Evolutionary conservation across 1,140 invertebrate species (phyloP).

Genomic region (Cotesia chilonis): DNA sequence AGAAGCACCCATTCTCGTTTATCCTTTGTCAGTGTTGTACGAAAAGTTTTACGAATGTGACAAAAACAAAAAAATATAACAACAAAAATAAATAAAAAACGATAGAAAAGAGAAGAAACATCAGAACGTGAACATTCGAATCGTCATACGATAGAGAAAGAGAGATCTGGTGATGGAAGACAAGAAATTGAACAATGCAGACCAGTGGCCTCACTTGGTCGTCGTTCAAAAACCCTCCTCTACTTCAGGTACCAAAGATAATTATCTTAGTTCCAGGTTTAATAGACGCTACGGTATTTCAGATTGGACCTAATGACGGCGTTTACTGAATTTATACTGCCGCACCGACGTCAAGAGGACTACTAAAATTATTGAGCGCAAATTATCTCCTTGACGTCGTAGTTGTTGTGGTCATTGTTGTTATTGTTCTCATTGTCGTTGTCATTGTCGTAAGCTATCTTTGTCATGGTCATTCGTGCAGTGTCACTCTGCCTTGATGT

Average conservation of each 20-base stretch:
- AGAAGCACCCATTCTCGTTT: no score
- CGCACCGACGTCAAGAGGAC: slow-evolving; percentile 41
- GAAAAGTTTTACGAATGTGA: slow-evolving; percentile 15
- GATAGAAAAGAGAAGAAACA: slow-evolving; percentile 8
- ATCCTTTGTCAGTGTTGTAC: slow-evolving; percentile 18
- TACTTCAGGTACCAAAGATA: slow-evolving; percentile 46
- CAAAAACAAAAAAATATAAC: background rate
- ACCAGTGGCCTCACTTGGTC: slow-evolving; percentile 17
- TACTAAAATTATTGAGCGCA: slow-evolving; percentile 49
- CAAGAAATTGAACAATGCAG: slow-evolving; percentile 55
- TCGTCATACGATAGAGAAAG: slow-evolving; percentile 24
- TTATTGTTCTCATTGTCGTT: no score
- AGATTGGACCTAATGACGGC: slow-evolving; percentile 62
- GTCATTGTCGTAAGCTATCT: no score
- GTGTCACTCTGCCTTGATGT: slow-evolving; percentile 48
- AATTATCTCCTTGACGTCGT: slow-evolving; percentile 45
- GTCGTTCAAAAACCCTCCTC: slow-evolving; percentile 3
- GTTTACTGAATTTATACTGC: slow-evolving; percentile 63
- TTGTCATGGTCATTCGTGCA: background rate
- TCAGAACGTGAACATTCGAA: slow-evolving; percentile 6
- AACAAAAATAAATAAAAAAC: no score
- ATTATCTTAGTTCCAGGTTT: slow-evolving; percentile 62
- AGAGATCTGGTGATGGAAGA: slow-evolving; percentile 4
- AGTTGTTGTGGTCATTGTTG: no score
- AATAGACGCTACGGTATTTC: slow-evolving; percentile 62